phyloP scores from a whole-genome alignment of 2,113 vertebrate species.

The Pseudopipra pipra region DNA sequence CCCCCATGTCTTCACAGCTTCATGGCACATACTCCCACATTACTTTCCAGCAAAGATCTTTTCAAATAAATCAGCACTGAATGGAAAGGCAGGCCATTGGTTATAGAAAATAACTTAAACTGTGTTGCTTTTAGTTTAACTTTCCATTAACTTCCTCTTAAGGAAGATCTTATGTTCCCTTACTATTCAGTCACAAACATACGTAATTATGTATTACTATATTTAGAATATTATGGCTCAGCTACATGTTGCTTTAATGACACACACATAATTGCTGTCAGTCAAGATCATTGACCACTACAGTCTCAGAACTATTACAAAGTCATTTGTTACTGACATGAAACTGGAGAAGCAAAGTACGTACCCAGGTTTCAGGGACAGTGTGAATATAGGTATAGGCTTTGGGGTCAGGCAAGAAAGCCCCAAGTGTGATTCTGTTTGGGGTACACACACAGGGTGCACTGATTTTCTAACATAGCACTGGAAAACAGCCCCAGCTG shows the following conservation, averaged over 20 bases:
- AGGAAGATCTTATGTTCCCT: neutral
- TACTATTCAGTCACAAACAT: neutral
- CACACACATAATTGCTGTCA: neutral
- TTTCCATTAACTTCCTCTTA: neutral
- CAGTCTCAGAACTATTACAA: neutral
- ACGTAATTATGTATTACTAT: neutral
- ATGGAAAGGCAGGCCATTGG: neutral
- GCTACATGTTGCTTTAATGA: neutral
- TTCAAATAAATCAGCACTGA: neutral
- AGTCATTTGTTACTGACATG: neutral
- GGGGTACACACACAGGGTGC: neutral
- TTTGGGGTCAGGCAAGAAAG: neutral
- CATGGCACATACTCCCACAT: neutral
- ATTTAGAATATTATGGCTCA: neutral
- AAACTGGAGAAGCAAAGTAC: neutral
- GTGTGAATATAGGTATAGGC: neutral
- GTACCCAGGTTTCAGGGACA: neutral
- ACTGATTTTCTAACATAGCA: neutral
- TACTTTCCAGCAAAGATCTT: neutral
- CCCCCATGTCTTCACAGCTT: neutral
- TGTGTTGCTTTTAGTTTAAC: neutral
- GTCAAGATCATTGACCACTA: neutral
- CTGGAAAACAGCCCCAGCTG: neutral
- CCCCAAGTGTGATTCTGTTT: neutral
- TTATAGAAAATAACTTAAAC: neutral